These are phyloP conservation scores for Drosophila tristis DNA, from an alignment of 1,140 invertebrate genomes.

Conservation along the genomic window DNA sequence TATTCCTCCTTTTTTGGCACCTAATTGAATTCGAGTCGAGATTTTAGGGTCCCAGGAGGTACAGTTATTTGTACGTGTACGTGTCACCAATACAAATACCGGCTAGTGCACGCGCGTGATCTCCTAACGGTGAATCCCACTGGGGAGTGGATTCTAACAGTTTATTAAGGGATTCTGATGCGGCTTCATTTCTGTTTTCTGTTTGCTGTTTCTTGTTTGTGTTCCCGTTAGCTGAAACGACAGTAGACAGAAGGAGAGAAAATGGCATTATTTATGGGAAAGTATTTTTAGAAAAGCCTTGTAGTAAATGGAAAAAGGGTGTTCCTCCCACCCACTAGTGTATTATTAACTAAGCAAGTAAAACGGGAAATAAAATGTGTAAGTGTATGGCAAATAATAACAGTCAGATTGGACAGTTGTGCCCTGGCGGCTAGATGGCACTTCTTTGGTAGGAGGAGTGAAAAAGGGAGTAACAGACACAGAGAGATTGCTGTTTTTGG, in stretches of 20 bases:
- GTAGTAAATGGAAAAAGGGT: too few relatives aligned
- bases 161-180: slow-evolving; percentile 56
- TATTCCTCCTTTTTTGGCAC: slow-evolving; percentile 20
- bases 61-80: slow-evolving; percentile 25
- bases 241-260: neutral
- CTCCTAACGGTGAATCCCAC: slow-evolving; percentile 15
- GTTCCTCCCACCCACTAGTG: neutral
- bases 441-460: too few relatives aligned
- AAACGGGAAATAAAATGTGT: too few relatives aligned
- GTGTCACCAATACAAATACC: slow-evolving; percentile 47
- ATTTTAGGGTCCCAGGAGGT: slow-evolving; percentile 15
- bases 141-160: slow-evolving; percentile 47
- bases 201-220: slow-evolving; percentile 7
- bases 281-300: neutral
- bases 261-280: slow-evolving; percentile 15
- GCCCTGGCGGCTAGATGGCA: too few relatives aligned
- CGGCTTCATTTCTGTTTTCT: slow-evolving; percentile 41
- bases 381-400: too few relatives aligned
- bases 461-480: too few relatives aligned
- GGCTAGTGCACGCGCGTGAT: slow-evolving; percentile 19
- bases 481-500: too few relatives aligned
- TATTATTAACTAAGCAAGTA: too few relatives aligned
- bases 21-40: slow-evolving; percentile 57
- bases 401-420: too few relatives aligned
- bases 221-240: slow-evolving; percentile 37